Percentiles rank a stretch among this genome's conserved stretches.
Conservation (phyloP, 2,888 invertebrate genomes). For the Muschampia plurimacula region DNA sequence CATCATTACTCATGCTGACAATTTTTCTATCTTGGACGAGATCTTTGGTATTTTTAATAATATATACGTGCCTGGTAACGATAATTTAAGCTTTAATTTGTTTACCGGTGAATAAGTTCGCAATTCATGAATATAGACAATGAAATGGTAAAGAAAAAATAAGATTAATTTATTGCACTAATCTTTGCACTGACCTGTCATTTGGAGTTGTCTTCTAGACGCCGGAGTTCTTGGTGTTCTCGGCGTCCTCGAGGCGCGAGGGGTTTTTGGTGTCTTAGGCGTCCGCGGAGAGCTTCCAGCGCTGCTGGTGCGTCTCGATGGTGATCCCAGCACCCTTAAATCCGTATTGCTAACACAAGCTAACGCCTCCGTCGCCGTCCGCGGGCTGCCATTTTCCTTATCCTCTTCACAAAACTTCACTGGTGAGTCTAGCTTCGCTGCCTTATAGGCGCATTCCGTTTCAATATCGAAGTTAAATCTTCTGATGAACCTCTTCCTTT, state of each 20-base stretch:
- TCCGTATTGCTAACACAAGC: conserved; percentile 77
- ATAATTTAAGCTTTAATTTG: conserved; percentile 16
- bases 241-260: conserved; percentile 74
- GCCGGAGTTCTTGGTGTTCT: conserved; percentile 79
- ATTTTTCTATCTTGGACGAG: conserved; percentile 28
- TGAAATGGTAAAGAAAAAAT: background rate
- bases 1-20: conserved; percentile 29
- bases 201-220: conserved; percentile 81
- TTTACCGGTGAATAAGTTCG: conserved; percentile 7
- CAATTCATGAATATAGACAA: background rate
- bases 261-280: conserved; percentile 60
- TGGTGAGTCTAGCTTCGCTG: conserved; percentile 74
- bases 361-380: conserved; percentile 71
- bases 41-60: conserved; percentile 23
- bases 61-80: conserved; percentile 22
- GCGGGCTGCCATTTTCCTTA: conserved; percentile 71
- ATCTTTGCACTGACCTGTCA: conserved; percentile 73
- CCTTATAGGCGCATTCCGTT: conserved; percentile 72
- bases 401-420: conserved; percentile 77
- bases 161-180: background rate
- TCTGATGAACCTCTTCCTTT: conserved; percentile 84
- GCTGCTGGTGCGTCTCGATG: conserved; percentile 67
- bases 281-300: conserved; percentile 64
- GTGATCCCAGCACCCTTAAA: conserved; percentile 71
- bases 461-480: conserved; percentile 87